Conservation (phyloP, 2,797 vertebrate species). For the Sebastolobus altivelis region DNA sequence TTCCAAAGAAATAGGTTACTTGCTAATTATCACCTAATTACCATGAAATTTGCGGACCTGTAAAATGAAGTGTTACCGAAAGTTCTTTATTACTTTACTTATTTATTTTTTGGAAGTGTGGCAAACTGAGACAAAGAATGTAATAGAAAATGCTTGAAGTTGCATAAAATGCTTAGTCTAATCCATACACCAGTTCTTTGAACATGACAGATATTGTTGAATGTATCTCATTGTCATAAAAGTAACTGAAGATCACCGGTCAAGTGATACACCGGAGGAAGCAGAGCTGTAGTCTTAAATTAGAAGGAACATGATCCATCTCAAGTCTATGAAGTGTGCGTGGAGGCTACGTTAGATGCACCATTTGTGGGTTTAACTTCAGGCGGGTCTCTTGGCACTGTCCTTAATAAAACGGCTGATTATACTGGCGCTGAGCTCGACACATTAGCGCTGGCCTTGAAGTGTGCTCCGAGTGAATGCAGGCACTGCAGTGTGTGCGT, state of each 20-base stretch:
- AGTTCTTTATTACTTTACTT: background rate
- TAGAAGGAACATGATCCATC: background rate
- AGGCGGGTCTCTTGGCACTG: slow-evolving; percentile 24
- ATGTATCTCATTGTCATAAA: background rate
- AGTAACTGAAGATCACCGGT: background rate
- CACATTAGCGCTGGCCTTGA: slow-evolving; percentile 55
- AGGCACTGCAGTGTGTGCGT: slow-evolving; percentile 22
- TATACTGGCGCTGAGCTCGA: slow-evolving; percentile 24
- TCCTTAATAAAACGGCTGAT: slow-evolving; percentile 52
- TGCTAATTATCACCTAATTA: too few species aligned
- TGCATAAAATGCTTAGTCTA: background rate
- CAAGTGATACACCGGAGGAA: background rate
- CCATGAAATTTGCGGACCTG: too few species aligned
- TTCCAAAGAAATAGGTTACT: too few species aligned
- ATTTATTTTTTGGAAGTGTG: slow-evolving; percentile 16
- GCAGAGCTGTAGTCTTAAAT: slow-evolving; percentile 10
- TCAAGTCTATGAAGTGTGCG: background rate
- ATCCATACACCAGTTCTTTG: background rate
- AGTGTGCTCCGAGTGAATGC: slow-evolving; percentile 51
- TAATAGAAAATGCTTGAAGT: background rate
- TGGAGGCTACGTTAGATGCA: background rate
- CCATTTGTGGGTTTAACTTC: slow-evolving; percentile 6
- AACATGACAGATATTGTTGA: background rate
- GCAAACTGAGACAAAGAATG: background rate
- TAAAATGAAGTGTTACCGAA: background rate